Conservation (phyloP, 2,113 vertebrate species). For the Gymnocephalus cernua region DNA sequence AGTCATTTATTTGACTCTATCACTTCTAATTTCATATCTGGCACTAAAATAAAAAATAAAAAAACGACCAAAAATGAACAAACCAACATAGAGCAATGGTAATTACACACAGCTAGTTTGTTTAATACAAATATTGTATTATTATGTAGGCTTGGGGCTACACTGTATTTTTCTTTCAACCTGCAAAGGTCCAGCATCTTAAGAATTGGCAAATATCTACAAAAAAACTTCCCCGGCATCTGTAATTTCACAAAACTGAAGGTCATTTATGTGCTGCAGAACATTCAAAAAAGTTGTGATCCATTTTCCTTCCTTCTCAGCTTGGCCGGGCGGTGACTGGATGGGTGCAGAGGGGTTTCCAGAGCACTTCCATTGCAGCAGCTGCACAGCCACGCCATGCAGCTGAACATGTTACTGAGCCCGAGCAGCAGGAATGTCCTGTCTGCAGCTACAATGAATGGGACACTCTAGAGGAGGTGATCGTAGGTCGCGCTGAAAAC, state of each 20-base stretch:
- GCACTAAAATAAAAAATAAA: background rate
- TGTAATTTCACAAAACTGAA: background rate
- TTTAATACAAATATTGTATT: background rate
- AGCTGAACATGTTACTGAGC: conserved; percentile 81
- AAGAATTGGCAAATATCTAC: background rate
- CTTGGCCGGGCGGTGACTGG: conserved; percentile 85
- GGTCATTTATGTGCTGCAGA: background rate
- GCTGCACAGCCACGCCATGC: conserved; percentile 82
- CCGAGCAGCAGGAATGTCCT: conserved; percentile 86
- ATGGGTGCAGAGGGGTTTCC: conserved; percentile 92
- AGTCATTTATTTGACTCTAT: background rate
- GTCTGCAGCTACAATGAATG: conserved; percentile 97
- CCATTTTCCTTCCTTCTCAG: conserved; percentile 75
- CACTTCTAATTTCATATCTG: background rate
- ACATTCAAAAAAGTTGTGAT: background rate
- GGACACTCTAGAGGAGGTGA: conserved; percentile 98
- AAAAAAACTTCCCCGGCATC: background rate
- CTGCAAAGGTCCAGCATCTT: background rate
- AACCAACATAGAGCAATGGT: background rate
- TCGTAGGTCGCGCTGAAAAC: conserved; percentile 96
- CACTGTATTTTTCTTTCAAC: background rate
- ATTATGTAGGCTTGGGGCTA: background rate
- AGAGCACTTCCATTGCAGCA: conserved; percentile 92
- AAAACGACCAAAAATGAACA: background rate
- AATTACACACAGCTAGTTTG: background rate